Evolutionary conservation across 2,888 invertebrate genomes (phyloP).

Genomic region (Megastigmus dorsalis): DNA sequence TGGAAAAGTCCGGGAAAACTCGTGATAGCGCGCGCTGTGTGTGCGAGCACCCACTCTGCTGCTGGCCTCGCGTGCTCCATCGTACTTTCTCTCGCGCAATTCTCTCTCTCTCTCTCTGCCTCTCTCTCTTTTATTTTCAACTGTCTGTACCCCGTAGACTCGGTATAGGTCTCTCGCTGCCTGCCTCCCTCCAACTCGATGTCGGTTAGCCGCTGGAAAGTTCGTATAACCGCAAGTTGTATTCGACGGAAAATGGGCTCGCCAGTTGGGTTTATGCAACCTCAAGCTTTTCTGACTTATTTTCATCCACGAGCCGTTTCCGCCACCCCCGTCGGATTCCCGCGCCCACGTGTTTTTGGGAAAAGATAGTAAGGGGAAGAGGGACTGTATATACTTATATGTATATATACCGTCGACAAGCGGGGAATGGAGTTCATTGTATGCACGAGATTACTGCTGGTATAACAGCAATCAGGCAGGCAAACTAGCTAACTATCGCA

Average conservation of each 20-base stretch:
- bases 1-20: constrained; percentile 69
- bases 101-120: constrained; percentile 36
- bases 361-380: constrained; percentile 10
- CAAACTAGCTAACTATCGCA: constrained; percentile 59
- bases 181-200: constrained; percentile 42
- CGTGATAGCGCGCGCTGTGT: constrained; percentile 60
- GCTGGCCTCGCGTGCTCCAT: constrained; percentile 43
- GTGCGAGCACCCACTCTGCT: constrained; percentile 43
- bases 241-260: constrained; percentile 64
- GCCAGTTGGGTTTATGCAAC: constrained; percentile 54
- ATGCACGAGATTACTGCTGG: constrained; percentile 59
- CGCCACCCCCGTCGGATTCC: constrained; percentile 5
- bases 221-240: constrained; percentile 63
- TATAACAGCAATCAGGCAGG: constrained; percentile 61
- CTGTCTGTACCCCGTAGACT: neutral
- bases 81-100: constrained; percentile 51
- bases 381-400: too few relatives aligned
- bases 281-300: constrained; percentile 42
- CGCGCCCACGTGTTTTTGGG: constrained; percentile 49
- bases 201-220: constrained; percentile 58
- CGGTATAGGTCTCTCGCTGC: too few relatives aligned
- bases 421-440: constrained; percentile 62
- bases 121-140: constrained; percentile 34
- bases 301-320: too few relatives aligned
- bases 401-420: too few relatives aligned